phyloP scores from a whole-genome alignment of 2,797 vertebrate genomes.

The Strix occidentalis region DNA sequence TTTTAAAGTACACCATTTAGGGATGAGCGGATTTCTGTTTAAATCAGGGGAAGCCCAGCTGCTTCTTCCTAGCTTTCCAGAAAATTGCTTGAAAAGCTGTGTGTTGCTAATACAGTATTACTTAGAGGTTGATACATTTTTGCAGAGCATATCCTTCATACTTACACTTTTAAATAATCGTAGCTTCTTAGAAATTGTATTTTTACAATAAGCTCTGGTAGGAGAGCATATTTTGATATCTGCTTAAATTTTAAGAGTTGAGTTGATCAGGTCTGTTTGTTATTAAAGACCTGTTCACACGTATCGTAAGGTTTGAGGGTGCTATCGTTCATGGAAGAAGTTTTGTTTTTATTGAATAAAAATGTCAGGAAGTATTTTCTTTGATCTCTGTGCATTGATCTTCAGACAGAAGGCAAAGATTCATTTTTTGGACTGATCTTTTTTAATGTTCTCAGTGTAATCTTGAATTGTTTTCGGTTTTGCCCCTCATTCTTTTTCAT shows the following conservation, averaged over 20 bases:
- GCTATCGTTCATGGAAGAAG: neutral
- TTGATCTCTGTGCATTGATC: neutral
- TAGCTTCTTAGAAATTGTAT: neutral
- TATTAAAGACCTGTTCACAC: neutral
- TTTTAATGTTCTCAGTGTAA: neutral
- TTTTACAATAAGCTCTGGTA: neutral
- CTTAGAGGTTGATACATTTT: neutral
- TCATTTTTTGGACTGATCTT: neutral
- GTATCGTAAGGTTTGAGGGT: neutral
- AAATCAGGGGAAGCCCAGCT: neutral
- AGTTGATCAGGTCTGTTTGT: neutral
- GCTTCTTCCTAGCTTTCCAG: neutral
- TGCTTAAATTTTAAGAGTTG: neutral
- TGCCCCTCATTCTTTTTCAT: neutral
- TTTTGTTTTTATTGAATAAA: neutral
- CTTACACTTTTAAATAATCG: neutral
- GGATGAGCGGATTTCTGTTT: neutral
- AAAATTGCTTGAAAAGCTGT: neutral
- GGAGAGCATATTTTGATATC: neutral
- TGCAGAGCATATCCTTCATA: neutral
- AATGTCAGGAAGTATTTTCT: neutral
- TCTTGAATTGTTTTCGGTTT: neutral
- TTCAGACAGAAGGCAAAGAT: neutral
- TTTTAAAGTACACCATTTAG: neutral
- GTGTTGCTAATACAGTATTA: fast-evolving